Base-by-base conservation (phyloP, 2,113 vertebrate species). In the Octodon degus region DNA sequence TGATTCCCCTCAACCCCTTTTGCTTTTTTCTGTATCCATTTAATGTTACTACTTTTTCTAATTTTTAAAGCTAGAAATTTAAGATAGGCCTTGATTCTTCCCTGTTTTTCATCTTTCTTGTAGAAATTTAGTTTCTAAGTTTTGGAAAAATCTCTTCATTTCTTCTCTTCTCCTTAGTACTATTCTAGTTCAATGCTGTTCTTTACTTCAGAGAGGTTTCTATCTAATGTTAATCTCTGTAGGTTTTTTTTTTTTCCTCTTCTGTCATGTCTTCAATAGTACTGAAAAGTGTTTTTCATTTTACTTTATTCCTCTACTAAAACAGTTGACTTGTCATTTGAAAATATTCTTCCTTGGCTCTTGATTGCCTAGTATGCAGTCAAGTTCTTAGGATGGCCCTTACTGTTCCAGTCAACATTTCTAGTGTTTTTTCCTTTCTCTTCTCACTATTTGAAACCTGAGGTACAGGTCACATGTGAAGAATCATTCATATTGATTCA, bases 31-130 rank as follows among this genome's bases (percentile, higher is more conserved):
- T 88, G 1, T 60, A 30, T 72, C 40, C 37, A 32, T 63, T 89
- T 92, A 93, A 30, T 89, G 22, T 24, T 13, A 50, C 9, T 65
- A 43, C 22, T 82, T 88, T 16, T 70, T 79, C 40, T 34, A 50
- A 34, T 30, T 83, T 93, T 90, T 68, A 65, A 87, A 91, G 80
- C 55, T 65, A 50, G 83, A 94, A 83, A 90, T 16, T 81, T 94
- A 25, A 63, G 22, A 70, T 10, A 91, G 24, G 40, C 24, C 37
- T 90, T 67, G 17, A 60, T 89, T 67, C 55, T 83, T 74, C 12
- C 25, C 22, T 25, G 0, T 91, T 47, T 94, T 34, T 95, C 30
- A 19, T 88, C 34, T 76, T 87, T 53, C 5, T 32, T 58, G 22
- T 95, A 58, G 91, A 60, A 50, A 43, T 63, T 91, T 16, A 91